phyloP scores from a whole-genome alignment of 1,140 invertebrate species.

The Episyrphus balteatus region DNA sequence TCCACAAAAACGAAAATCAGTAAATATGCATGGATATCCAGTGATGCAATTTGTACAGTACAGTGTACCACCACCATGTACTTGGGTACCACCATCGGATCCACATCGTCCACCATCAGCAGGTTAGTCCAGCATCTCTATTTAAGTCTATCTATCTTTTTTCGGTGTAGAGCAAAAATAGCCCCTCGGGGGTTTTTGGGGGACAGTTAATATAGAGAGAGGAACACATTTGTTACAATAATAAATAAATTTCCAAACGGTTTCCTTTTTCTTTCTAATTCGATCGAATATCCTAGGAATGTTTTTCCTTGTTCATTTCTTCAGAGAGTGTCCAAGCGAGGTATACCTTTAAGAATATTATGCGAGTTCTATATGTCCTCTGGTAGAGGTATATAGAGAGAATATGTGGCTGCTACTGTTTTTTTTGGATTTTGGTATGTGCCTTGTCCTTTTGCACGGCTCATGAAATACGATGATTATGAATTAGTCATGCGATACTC shows the following conservation, averaged over 20 bases:
- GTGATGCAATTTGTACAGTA: conserved; percentile 49
- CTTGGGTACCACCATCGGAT: conserved; percentile 36
- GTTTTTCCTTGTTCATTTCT: background rate
- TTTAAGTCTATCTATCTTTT: no score
- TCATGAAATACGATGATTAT: no score
- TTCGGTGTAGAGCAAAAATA: no score
- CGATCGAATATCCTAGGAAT: background rate
- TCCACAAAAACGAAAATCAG: background rate
- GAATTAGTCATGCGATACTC: background rate
- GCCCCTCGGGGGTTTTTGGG: background rate
- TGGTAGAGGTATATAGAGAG: no score
- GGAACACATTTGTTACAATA: background rate
- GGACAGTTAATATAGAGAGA: no score
- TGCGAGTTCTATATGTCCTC: no score
- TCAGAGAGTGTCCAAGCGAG: no score
- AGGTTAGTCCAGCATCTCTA: conserved; percentile 6
- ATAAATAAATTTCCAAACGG: background rate
- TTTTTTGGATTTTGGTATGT: background rate
- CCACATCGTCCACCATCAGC: conserved; percentile 8
- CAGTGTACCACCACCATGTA: conserved; percentile 39
- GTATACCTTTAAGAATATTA: no score
- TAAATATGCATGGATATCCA: conserved; percentile 44
- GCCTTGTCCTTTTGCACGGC: no score
- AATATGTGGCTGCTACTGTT: no score
- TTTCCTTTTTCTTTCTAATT: background rate